These are phyloP conservation scores for Ctenoplectra terminalis DNA, from an alignment of 1,140 invertebrate genomes.

Conservation along the genomic window DNA sequence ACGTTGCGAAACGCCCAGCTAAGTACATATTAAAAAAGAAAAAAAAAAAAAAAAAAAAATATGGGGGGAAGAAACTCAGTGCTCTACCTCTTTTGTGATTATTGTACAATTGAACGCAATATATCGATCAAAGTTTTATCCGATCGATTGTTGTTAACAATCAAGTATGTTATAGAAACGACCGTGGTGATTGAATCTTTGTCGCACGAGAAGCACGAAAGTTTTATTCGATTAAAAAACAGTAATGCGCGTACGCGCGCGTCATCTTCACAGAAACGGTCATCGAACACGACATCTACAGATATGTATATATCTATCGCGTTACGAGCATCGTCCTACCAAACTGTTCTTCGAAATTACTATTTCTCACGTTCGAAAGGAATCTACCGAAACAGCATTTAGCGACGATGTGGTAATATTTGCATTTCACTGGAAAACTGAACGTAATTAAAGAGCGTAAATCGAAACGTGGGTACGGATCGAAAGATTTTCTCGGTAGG, in stretches of 20 bases:
- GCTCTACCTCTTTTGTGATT: background rate
- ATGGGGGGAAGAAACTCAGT: background rate
- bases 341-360: background rate
- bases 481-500: conserved; percentile 32
- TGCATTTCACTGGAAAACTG: background rate
- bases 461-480: background rate
- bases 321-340: conserved; percentile 38
- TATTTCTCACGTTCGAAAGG: background rate
- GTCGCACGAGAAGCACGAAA: background rate
- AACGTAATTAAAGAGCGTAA: background rate
- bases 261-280: conserved; percentile 52
- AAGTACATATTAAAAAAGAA: too few species aligned
- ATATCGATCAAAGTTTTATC: background rate
- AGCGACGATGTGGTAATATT: background rate
- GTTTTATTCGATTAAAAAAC: conserved; percentile 5
- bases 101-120: too few species aligned
- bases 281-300: conserved; percentile 15
- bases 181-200: background rate
- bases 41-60: too few species aligned
- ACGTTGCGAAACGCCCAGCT: background rate
- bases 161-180: background rate
- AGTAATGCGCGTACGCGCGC: conserved; percentile 4
- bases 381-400: too few species aligned
- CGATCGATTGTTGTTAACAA: background rate
- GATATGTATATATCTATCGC: too few species aligned